phyloP scores from a whole-genome alignment of 92 coral and sea anemone genomes.

The Paramuricea clavata region DNA sequence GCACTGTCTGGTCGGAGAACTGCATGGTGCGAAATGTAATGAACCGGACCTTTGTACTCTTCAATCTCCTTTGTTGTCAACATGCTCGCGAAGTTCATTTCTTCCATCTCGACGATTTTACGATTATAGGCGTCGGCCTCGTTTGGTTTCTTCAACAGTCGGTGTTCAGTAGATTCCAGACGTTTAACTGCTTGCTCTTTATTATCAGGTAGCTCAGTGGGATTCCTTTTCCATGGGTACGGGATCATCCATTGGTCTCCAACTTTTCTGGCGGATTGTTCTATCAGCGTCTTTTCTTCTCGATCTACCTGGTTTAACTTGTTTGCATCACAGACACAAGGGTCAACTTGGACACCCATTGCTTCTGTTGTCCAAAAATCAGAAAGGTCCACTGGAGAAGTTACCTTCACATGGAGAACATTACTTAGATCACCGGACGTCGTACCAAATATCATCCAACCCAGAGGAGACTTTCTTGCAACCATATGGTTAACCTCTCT shows the following conservation, averaged over 20 bases:
- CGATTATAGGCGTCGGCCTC: conserved; percentile 51
- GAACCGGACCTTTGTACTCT: too few species aligned
- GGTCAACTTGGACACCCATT: conserved; percentile 73
- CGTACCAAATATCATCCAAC: conserved; percentile 72
- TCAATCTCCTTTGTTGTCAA: conserved; percentile 46
- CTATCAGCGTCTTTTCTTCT: conserved; percentile 57
- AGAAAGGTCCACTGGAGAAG: conserved; percentile 57
- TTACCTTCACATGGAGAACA: conserved; percentile 44
- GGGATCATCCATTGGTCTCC: conserved; percentile 45
- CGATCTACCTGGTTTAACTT: conserved; percentile 67
- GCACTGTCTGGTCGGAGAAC: conserved; percentile 64
- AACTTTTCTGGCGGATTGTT: conserved; percentile 28
- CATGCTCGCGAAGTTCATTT: conserved; percentile 59
- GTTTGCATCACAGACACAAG: conserved; percentile 74
- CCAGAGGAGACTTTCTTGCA: too few species aligned
- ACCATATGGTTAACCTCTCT: too few species aligned
- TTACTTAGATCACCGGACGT: conserved; percentile 21
- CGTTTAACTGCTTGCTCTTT: background rate
- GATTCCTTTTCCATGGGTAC: conserved; percentile 56
- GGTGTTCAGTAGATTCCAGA: conserved; percentile 21
- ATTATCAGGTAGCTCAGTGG: conserved; percentile 5
- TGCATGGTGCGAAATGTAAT: conserved; percentile 61
- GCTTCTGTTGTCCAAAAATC: conserved; percentile 70
- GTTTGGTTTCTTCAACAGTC: conserved; percentile 40
- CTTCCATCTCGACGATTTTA: conserved; percentile 61